A percentile compares a stretch with the other conserved stretches of the same genome.
Conservation (phyloP, 92 coral and sea anemone genomes). For the Pocillopora grandis region DNA sequence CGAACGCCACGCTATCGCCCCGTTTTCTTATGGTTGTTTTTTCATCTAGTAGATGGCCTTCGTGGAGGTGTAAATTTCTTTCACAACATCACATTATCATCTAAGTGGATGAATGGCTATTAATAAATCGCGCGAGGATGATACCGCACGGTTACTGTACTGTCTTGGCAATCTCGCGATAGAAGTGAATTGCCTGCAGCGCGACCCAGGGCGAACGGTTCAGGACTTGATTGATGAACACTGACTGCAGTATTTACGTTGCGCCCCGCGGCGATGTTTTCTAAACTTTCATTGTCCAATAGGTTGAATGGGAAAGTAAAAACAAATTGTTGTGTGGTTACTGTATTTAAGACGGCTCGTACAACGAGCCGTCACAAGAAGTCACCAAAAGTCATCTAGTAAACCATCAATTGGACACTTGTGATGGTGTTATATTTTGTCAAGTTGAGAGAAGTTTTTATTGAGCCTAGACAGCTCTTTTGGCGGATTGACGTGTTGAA, state of each 20-base stretch:
- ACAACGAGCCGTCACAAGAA: slow-evolving; percentile 69
- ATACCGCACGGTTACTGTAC: slow-evolving; percentile 63
- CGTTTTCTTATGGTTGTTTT: slow-evolving; percentile 13
- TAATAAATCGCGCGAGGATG: slow-evolving; percentile 63
- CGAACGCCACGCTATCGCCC: slow-evolving; percentile 30
- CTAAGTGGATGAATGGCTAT: slow-evolving; percentile 98
- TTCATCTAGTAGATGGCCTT: slow-evolving; percentile 34
- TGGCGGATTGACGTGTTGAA: slow-evolving; percentile 95
- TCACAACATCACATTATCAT: slow-evolving; percentile 91
- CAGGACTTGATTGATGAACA: slow-evolving; percentile 43
- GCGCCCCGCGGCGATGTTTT: slow-evolving; percentile 91
- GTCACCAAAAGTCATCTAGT: slow-evolving; percentile 60
- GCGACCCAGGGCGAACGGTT: slow-evolving; percentile 33
- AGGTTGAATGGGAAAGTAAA: slow-evolving; percentile 54
- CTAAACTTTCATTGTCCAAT: slow-evolving; percentile 79
- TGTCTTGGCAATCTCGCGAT: slow-evolving; percentile 61
- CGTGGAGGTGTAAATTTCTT: slow-evolving; percentile 79
- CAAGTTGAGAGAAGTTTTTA: slow-evolving; percentile 71
- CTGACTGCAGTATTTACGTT: slow-evolving; percentile 65
- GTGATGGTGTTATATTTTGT: slow-evolving; percentile 82
- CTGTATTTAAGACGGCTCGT: slow-evolving; percentile 55
- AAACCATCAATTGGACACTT: slow-evolving; percentile 86
- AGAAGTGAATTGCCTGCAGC: slow-evolving; percentile 45
- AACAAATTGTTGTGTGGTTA: slow-evolving; percentile 53
- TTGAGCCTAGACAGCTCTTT: slow-evolving; percentile 81